These are phyloP conservation scores for Caenorhabditis virilis DNA, from an alignment of 2,888 invertebrate genomes.

Conservation along the genomic window DNA sequence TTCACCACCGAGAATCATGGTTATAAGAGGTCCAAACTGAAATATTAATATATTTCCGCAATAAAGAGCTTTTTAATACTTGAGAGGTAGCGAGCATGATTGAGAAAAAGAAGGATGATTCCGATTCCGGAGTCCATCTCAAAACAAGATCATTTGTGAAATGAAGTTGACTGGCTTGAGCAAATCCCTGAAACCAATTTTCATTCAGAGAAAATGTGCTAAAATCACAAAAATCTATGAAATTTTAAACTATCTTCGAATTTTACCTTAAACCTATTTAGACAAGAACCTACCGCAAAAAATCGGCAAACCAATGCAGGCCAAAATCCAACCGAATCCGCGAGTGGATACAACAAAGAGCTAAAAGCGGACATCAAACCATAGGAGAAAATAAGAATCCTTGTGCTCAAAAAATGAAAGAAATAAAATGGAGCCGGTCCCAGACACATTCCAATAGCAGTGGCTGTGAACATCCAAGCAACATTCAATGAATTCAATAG, in stretches of 20 bases:
- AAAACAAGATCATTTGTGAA: conserved; percentile 44
- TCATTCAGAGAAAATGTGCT: not conserved
- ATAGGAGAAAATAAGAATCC: conserved; percentile 31
- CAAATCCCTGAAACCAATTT: conserved; percentile 22
- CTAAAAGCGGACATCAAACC: conserved; percentile 29
- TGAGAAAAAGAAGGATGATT: conserved; percentile 45
- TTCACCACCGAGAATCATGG: conserved; percentile 48
- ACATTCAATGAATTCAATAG: conserved; percentile 35
- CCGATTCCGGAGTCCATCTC: conserved; percentile 37
- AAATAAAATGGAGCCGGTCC: conserved; percentile 46
- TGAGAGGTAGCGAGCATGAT: conserved; percentile 44
- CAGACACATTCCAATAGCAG: conserved; percentile 47
- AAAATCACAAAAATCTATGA: not conserved
- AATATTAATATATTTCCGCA: too few species aligned
- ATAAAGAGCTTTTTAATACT: conserved; percentile 1
- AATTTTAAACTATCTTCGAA: not conserved
- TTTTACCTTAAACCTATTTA: too few species aligned
- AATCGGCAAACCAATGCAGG: conserved; percentile 42
- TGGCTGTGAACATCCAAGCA: conserved; percentile 52
- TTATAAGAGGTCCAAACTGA: conserved; percentile 41
- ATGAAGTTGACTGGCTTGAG: conserved; percentile 45
- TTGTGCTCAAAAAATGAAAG: conserved; percentile 18
- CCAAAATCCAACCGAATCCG: conserved; percentile 43
- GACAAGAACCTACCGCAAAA: conserved; percentile 12
- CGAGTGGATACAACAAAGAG: conserved; percentile 35